Percentiles rank a stretch among this genome's conserved stretches.
Evolutionary conservation across 2,888 invertebrate genomes (phyloP).

Genomic region (Lepidochitona cinerea): DNA sequence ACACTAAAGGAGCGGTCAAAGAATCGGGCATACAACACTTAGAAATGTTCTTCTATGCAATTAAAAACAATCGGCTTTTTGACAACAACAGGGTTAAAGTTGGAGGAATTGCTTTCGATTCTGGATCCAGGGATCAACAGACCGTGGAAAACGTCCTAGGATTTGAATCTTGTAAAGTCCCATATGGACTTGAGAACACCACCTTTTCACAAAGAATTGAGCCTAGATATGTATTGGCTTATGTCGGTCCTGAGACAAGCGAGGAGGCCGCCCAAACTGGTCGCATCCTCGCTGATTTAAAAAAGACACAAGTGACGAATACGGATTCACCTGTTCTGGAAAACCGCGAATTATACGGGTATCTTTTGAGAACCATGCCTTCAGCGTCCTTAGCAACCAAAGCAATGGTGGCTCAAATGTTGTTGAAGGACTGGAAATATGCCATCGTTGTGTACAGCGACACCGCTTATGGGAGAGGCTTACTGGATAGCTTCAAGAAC

Average conservation of each 20-base stretch:
- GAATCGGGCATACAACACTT: conserved; percentile 60
- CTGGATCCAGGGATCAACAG: conserved; percentile 44
- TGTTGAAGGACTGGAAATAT: conserved; percentile 59
- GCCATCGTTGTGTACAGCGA: conserved; percentile 58
- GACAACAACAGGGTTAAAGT: conserved; percentile 30
- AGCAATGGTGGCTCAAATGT: conserved; percentile 53
- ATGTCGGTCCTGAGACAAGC: conserved; percentile 56
- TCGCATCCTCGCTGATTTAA: conserved; percentile 72
- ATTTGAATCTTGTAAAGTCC: conserved; percentile 54
- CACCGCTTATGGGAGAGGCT: conserved; percentile 22
- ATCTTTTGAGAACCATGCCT: conserved; percentile 53
- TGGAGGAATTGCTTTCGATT: conserved; percentile 63
- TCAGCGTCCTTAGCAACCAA: conserved; percentile 41
- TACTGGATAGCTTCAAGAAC: conserved; percentile 22
- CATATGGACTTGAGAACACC: conserved; percentile 23
- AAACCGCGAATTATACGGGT: conserved; percentile 32
- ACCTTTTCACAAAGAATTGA: conserved; percentile 25
- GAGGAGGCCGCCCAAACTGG: conserved; percentile 42
- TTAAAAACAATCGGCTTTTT: conserved; percentile 24
- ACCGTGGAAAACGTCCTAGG: conserved; percentile 50
- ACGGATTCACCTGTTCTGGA: conserved; percentile 47
- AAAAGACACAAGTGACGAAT: conserved; percentile 72
- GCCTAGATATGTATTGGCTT: conserved; percentile 51
- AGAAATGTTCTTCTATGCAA: conserved; percentile 70
- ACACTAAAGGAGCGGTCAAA: conserved; percentile 41